phyloP scores from a whole-genome alignment of 2,797 vertebrate species.

The Lagorchestes hirsutus region DNA sequence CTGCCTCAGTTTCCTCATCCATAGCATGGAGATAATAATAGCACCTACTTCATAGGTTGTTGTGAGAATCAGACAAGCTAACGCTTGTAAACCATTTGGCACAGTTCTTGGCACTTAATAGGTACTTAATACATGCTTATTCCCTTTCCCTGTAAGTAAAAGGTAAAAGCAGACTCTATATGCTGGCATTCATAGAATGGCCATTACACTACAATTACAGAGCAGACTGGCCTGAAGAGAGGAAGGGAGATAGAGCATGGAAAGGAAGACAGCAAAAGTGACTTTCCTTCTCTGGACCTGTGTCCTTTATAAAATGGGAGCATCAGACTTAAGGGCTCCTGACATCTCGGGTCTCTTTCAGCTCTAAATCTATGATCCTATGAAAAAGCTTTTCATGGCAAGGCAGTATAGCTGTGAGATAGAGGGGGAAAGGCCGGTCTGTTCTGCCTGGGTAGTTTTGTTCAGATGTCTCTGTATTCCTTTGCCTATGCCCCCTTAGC shows the following conservation, averaged over 20 bases:
- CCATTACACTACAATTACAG: not conserved
- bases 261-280: not conserved
- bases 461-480: not conserved
- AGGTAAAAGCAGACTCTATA: not conserved
- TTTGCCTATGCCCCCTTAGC: not conserved
- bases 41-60: not conserved
- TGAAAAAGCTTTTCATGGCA: not conserved
- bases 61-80: not conserved
- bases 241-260: not conserved
- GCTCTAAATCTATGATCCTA: not conserved
- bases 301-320: not conserved
- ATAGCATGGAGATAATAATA: not conserved
- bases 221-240: not conserved
- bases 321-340: not conserved
- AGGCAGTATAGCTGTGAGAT: not conserved
- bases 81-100: not conserved
- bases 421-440: not conserved
- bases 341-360: not conserved
- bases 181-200: not conserved
- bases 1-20: not conserved
- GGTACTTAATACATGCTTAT: not conserved
- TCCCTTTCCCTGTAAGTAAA: not conserved
- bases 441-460: not conserved
- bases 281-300: not conserved
- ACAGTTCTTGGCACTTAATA: not conserved